Conservation (phyloP, 92 coral and sea anemone genomes). For the Actinernus sp. region DNA sequence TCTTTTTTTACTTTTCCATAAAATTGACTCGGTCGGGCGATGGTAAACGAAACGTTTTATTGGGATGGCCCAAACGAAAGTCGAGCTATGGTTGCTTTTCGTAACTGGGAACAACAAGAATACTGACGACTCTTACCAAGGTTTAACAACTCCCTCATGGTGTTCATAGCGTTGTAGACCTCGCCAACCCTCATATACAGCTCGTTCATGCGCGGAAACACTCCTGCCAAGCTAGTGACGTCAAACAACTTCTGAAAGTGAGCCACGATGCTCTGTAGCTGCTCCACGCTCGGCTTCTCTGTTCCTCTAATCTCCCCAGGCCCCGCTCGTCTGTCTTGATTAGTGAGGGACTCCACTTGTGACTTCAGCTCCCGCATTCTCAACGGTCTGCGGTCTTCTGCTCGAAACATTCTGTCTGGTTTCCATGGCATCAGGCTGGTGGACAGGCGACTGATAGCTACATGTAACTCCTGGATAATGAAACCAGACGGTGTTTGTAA, state of each 20-base stretch:
- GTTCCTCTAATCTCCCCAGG: slow-evolving; percentile 71
- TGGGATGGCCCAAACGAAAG: too few relatives aligned
- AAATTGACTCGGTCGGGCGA: too few relatives aligned
- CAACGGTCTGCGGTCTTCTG: slow-evolving; percentile 44
- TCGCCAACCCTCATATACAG: slow-evolving; percentile 94
- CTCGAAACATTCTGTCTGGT: slow-evolving; percentile 63
- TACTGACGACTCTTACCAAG: slow-evolving; percentile 60
- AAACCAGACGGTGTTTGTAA: too few relatives aligned
- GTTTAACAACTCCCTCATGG: slow-evolving; percentile 80
- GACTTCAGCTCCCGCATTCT: slow-evolving; percentile 66
- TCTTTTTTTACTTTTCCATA: background rate
- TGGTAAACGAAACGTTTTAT: too few relatives aligned
- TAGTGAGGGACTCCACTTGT: slow-evolving; percentile 60
- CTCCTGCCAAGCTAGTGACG: slow-evolving; percentile 78
- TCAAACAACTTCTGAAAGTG: slow-evolving; percentile 97
- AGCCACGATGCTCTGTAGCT: slow-evolving; percentile 85
- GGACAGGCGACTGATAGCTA: slow-evolving; percentile 68
- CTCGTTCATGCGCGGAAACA: slow-evolving; percentile 96
- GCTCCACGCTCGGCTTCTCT: slow-evolving; percentile 74
- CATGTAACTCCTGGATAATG: slow-evolving; percentile 68
- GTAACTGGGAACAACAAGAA: background rate
- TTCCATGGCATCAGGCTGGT: slow-evolving; percentile 87
- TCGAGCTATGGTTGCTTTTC: background rate
- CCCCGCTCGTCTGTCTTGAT: slow-evolving; percentile 70
- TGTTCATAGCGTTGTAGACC: slow-evolving; percentile 88